Base-by-base conservation (phyloP, 2,113 vertebrate species). In the Arothron firmamentum region DNA sequence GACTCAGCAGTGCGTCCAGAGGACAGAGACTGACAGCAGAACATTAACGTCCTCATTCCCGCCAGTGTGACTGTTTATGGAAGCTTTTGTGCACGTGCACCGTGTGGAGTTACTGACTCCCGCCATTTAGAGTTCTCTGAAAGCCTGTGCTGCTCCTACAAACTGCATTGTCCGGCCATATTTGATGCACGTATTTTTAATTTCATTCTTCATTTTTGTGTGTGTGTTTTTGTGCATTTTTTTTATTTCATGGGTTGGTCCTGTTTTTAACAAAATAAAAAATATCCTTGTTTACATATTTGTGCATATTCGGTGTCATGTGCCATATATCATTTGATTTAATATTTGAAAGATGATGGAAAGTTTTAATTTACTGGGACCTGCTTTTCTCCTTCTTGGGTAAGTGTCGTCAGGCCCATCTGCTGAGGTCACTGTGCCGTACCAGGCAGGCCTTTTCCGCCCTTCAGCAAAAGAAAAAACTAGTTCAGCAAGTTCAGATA, bases 401-500 rank as follows among this genome's bases (percentile, higher is more conserved):
- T 77, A 74, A 81, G 59, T 72, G 78, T 70, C 75, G 71, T 80
- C 59, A 66, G 17, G 50, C 80, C 76, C 59, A 34, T 81, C 67
- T 77, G 74, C 58, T 73, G 56, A 83, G 78, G 81, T 85, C 79
- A 82, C 70, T 56, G 72, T 68, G 84, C 68, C 81, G 63, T 50
- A 63, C 16, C 74, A 88, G 57, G 62, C 59, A 65, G 61, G 62
- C 63, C 72, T 80, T 77, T 87, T 28, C 25, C 78, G 28, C 51
- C 83, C 79, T 65, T 64, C 58, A 62, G 84, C 76, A 28, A 65
- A 79, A 81, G 67, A 54, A 68, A 63, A 52, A 92, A 92, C 91
- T 75, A 0, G 91, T 90, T 90, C 74, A 67, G 69, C 89, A 78
- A 85, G 90, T 92, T 92, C 72, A 87, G 64, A 75, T 79, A 83